phyloP scores from a whole-genome alignment of 2,113 vertebrate genomes.

The Isichthys henryi region DNA sequence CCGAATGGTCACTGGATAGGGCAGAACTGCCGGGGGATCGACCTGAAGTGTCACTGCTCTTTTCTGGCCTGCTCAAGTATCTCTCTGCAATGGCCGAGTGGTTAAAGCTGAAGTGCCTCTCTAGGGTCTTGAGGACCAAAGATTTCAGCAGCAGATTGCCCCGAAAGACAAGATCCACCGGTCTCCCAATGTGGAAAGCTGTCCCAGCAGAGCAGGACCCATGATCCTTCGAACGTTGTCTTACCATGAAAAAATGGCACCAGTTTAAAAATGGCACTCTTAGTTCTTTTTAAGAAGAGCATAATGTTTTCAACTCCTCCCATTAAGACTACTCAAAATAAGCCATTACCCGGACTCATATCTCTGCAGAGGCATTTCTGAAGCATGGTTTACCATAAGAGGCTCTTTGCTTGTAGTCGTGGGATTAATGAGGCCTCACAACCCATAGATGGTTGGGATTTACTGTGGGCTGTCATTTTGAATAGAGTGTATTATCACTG shows the following conservation, averaged over 20 bases:
- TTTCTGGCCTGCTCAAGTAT: conserved; percentile 16
- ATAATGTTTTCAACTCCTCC: conserved; percentile 4
- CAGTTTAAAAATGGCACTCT: background rate
- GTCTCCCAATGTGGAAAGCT: background rate
- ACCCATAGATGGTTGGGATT: conserved; percentile 2
- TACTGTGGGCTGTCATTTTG: background rate
- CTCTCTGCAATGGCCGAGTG: conserved; percentile 29
- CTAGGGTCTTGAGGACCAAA: conserved; percentile 31
- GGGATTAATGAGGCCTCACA: background rate
- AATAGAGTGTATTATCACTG: background rate
- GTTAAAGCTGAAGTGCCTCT: conserved; percentile 40
- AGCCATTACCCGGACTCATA: background rate
- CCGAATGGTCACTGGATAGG: background rate
- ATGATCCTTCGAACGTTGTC: background rate
- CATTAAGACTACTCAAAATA: background rate
- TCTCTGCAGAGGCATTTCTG: background rate
- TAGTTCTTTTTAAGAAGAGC: background rate
- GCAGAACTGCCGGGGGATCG: background rate
- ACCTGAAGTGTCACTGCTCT: background rate
- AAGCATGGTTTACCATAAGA: background rate
- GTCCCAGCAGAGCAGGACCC: background rate
- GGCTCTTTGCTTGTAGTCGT: conserved; percentile 1
- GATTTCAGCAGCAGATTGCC: conserved; percentile 28
- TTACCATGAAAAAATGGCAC: background rate
- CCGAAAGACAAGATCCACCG: conserved; percentile 23